These are phyloP conservation scores for Diplosoma virens DNA, from an alignment of 23 tunicate genomes.

Conservation along the genomic window DNA sequence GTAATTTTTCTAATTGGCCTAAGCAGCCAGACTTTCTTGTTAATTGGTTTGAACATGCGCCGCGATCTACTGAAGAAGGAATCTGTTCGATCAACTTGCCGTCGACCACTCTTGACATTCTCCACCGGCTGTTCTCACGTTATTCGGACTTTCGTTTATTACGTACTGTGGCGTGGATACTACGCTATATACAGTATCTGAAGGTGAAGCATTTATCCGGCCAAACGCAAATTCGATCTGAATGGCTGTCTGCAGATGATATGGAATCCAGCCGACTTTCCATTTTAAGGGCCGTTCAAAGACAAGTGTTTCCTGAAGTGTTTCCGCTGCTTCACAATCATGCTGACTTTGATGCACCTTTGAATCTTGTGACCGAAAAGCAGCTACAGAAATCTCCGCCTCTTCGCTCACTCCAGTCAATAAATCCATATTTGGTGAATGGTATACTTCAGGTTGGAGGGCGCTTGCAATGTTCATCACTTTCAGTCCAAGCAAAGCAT, in stretches of 20 bases:
- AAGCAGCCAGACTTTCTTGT: neutral
- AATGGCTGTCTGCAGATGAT: neutral
- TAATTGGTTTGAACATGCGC: neutral
- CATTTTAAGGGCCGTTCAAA: neutral
- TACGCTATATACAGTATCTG: neutral
- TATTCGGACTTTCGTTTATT: neutral
- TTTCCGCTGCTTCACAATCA: neutral
- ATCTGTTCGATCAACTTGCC: no score
- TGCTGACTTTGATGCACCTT: neutral
- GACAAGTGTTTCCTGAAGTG: neutral
- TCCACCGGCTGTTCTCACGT: slow-evolving; percentile 3
- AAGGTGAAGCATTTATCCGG: neutral
- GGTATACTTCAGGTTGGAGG: neutral
- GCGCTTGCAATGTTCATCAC: neutral
- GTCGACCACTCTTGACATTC: neutral
- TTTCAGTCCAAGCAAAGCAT: neutral
- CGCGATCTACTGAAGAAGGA: neutral
- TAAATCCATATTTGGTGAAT: neutral
- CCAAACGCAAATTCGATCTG: neutral
- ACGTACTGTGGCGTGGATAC: neutral
- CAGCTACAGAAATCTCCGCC: neutral
- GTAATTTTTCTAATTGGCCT: neutral
- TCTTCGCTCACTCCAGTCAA: neutral
- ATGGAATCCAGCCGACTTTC: neutral
- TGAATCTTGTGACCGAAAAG: neutral